Percentiles rank a stretch among this genome's conserved stretches.
These are phyloP conservation scores for Apostichopus japonicus DNA, from an alignment of 35 echinoderm and acorn worm species.

Conservation along the genomic window DNA sequence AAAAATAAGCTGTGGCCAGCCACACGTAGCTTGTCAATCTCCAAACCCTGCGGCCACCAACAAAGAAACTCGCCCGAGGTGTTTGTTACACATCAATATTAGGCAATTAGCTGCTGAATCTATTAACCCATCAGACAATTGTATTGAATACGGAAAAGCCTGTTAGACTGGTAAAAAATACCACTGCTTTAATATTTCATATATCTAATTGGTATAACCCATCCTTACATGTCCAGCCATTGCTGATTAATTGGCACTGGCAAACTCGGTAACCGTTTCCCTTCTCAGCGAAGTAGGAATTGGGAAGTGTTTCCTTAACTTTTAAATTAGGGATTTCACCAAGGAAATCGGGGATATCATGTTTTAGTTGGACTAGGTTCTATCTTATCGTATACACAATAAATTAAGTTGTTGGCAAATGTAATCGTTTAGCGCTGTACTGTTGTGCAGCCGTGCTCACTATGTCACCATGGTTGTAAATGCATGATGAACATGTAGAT, in stretches of 20 bases:
- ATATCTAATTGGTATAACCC: not conserved
- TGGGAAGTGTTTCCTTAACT: conserved; percentile 32
- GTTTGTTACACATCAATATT: not conserved
- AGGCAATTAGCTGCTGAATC: conserved; percentile 20
- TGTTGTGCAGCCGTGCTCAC: no score
- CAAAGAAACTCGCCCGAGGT: not conserved
- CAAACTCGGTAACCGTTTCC: not conserved
- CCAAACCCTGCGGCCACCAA: conserved; percentile 17
- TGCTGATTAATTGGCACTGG: conserved; percentile 11
- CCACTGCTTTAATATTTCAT: conserved; percentile 40
- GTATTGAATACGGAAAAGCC: conserved; percentile 22
- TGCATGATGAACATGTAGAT: no score
- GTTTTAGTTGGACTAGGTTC: not conserved
- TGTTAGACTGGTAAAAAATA: not conserved
- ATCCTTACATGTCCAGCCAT: not conserved
- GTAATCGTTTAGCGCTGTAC: no score
- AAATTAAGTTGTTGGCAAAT: no score
- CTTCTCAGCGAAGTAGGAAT: not conserved
- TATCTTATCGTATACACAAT: no score
- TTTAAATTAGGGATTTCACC: conserved; percentile 32
- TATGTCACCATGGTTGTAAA: no score
- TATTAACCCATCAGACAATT: conserved; percentile 29
- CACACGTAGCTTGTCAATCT: not conserved
- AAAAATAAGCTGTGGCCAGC: not conserved
- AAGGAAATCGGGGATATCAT: not conserved